Evolutionary conservation across 2,888 invertebrate species (phyloP).

Genomic region (Tanypteryx hageni): DNA sequence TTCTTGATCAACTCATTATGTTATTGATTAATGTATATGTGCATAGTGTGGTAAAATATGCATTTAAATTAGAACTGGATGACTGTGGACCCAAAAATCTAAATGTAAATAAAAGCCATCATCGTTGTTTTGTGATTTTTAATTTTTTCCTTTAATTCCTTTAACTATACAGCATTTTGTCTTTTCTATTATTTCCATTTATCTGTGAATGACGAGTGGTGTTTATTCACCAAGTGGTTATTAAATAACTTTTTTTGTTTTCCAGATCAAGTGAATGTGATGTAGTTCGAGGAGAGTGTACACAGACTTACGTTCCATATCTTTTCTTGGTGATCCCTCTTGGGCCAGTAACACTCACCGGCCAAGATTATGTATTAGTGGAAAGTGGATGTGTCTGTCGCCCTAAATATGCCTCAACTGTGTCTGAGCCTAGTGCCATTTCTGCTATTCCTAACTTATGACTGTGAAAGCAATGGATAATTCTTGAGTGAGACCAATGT

Average conservation of each 20-base stretch:
- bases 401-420: slow-evolving; percentile 76
- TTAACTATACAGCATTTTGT: not conserved
- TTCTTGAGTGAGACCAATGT: slow-evolving; percentile 28
- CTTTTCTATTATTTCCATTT: not conserved
- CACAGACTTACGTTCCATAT: slow-evolving; percentile 94
- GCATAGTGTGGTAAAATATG: no score
- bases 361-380: slow-evolving; percentile 95
- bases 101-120: no score
- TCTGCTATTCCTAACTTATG: slow-evolving; percentile 63
- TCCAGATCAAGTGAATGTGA: slow-evolving; percentile 91
- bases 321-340: slow-evolving; percentile 93
- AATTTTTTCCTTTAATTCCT: no score
- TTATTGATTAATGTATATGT: no score
- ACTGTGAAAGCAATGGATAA: slow-evolving; percentile 11
- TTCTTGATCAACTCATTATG: no score
- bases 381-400: slow-evolving; percentile 96
- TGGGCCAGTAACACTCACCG: slow-evolving; percentile 92
- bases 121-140: no score
- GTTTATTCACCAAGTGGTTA: slow-evolving; percentile 34
- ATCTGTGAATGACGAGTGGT: not conserved
- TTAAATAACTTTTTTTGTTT: not conserved
- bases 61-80: no score
- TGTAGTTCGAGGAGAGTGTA: slow-evolving; percentile 91
- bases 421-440: slow-evolving; percentile 64
- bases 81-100: no score